Evolutionary conservation across 2,797 vertebrate species (phyloP).

Genomic region (Peromyscus nudipes): DNA sequence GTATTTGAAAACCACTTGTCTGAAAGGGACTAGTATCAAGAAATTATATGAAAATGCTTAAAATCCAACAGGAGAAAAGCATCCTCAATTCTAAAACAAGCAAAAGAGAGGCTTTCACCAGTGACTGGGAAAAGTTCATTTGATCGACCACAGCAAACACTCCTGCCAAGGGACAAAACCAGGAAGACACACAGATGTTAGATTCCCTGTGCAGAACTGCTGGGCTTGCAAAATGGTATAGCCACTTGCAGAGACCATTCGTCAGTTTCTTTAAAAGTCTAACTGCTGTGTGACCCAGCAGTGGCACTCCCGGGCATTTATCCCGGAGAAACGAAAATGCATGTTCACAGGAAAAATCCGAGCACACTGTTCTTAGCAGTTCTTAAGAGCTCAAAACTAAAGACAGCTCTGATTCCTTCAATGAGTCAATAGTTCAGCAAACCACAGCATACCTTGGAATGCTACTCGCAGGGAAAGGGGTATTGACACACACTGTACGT

Average conservation of each 20-base stretch:
- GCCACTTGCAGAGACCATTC: background rate
- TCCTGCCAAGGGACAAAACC: background rate
- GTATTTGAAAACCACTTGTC: background rate
- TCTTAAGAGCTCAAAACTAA: background rate
- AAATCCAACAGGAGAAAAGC: background rate
- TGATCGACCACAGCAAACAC: background rate
- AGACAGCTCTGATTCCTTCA: background rate
- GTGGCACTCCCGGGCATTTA: background rate
- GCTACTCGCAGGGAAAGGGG: background rate
- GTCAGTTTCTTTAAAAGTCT: background rate
- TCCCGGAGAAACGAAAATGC: slow-evolving; percentile 39
- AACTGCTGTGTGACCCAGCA: background rate
- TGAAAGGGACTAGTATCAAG: background rate
- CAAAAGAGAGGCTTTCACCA: background rate
- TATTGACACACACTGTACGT: background rate
- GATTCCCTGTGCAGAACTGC: background rate
- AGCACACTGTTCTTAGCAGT: background rate
- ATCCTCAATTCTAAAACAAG: background rate
- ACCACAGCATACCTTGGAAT: background rate
- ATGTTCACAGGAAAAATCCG: background rate
- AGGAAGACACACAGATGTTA: background rate
- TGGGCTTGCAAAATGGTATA: background rate
- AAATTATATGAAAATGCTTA: background rate
- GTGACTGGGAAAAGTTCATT: background rate
- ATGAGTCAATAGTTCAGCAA: background rate